A percentile compares a stretch with the other conserved stretches of the same genome.
Conservation (phyloP, 1,140 invertebrate species). For the Drosophila nigromelanica region DNA sequence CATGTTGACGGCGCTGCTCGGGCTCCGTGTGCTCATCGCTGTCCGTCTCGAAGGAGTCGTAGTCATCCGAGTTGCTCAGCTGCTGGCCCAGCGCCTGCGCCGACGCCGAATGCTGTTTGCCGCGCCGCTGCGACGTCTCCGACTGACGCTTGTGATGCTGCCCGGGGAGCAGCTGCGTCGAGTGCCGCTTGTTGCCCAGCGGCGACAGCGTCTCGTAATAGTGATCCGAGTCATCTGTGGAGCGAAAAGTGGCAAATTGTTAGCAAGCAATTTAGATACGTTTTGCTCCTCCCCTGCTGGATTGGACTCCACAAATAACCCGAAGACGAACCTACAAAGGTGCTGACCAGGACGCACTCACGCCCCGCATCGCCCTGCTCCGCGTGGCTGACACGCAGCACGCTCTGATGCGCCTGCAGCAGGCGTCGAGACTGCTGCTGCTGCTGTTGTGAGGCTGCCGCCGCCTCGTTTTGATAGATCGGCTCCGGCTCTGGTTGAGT, state of each 20-base stretch:
- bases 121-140: conserved; percentile 51
- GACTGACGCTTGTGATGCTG: conserved; percentile 41
- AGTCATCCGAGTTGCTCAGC: conserved; percentile 84
- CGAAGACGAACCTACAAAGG: conserved; percentile 74
- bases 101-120: conserved; percentile 63
- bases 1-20: conserved; percentile 82
- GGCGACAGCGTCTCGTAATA: conserved; percentile 86
- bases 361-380: conserved; percentile 25
- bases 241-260: background rate
- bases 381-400: conserved; percentile 54
- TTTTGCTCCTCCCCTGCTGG: too few species aligned
- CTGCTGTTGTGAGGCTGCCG: conserved; percentile 34
- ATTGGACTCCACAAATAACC: too few species aligned
- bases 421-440: conserved; percentile 4
- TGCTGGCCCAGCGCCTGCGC: conserved; percentile 66
- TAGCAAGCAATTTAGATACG: too few species aligned
- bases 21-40: conserved; percentile 85
- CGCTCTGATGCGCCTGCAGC: conserved; percentile 41
- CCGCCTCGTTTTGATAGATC: conserved; percentile 77
- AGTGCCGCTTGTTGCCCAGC: conserved; percentile 68
- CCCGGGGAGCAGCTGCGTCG: conserved; percentile 49
- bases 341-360: conserved; percentile 69
- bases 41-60: conserved; percentile 88
- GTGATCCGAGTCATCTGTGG: conserved; percentile 85
- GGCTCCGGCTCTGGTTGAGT: conserved; percentile 57